phyloP scores from a whole-genome alignment of 2,888 invertebrate species.

The Phrixothrix hirtus region DNA sequence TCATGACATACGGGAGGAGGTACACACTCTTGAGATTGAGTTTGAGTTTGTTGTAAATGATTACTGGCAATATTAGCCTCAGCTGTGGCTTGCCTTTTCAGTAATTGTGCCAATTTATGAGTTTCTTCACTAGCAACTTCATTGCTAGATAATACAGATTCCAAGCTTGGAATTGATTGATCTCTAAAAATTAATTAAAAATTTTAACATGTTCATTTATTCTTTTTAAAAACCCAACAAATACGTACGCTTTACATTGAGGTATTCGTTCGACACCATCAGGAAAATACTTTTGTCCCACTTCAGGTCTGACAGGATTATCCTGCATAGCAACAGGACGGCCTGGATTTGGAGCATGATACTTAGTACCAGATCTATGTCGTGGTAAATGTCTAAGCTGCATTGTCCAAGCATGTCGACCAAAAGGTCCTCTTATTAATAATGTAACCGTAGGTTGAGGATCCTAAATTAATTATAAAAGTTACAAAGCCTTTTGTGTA shows the following conservation, averaged over 20 bases:
- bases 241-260: constrained; percentile 76
- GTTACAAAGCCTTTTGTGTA: no score
- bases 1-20: constrained; percentile 85
- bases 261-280: constrained; percentile 79
- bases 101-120: constrained; percentile 69
- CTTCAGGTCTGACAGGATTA: constrained; percentile 66
- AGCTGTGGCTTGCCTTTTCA: constrained; percentile 69
- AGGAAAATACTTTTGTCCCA: constrained; percentile 76
- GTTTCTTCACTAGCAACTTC: constrained; percentile 57
- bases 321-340: constrained; percentile 79
- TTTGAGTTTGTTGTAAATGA: constrained; percentile 40
- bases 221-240: no score
- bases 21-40: constrained; percentile 71
- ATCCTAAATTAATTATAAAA: no score
- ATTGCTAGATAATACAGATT: constrained; percentile 70
- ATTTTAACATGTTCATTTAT: not conserved
- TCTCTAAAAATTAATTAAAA: constrained; percentile 63
- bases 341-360: constrained; percentile 65
- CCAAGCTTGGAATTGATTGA: constrained; percentile 86
- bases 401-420: constrained; percentile 93
- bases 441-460: constrained; percentile 91
- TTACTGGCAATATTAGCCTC: constrained; percentile 46
- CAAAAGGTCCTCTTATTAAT: constrained; percentile 89
- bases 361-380: constrained; percentile 72
- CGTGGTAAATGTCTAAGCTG: constrained; percentile 85